Conservation (phyloP, 2,797 vertebrate species). For the Phrynocephalus forsythii region DNA sequence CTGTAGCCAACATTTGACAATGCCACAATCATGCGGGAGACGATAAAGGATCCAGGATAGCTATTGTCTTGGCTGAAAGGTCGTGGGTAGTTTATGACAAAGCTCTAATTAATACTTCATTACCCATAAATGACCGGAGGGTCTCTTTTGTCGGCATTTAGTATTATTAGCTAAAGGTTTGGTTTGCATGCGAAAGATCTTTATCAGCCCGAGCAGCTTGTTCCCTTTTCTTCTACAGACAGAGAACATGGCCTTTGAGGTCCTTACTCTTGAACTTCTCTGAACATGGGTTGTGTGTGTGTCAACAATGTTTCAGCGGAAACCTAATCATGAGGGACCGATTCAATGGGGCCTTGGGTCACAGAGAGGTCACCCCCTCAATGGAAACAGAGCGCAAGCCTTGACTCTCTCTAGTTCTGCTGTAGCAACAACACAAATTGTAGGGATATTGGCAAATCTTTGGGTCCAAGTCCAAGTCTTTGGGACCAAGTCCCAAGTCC, state of each 20-base stretch:
- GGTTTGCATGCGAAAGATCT: conserved; percentile 61
- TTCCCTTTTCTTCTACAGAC: conserved; percentile 50
- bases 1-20: conserved; percentile 88
- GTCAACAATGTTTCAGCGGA: conserved; percentile 26
- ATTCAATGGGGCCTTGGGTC: conserved; percentile 46
- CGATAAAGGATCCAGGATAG: conserved; percentile 82
- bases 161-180: conserved; percentile 69
- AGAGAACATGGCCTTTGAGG: conserved; percentile 36
- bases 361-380: conserved; percentile 43
- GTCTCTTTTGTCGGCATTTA: conserved; percentile 64
- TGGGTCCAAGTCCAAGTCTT: too few species aligned
- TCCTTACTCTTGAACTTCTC: rapidly evolving
- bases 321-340: conserved; percentile 10
- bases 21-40: conserved; percentile 77
- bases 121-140: conserved; percentile 84
- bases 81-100: conserved; percentile 83
- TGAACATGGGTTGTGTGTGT: neutral
- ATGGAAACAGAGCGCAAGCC: conserved; percentile 16
- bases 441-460: too few species aligned
- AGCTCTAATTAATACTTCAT: conserved; percentile 93
- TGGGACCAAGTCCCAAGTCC: too few species aligned
- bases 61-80: conserved; percentile 85
- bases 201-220: conserved; percentile 45
- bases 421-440: neutral
- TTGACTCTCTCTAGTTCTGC: neutral